Evolutionary conservation across 2,113 vertebrate genomes (phyloP).

Genomic region (Melanostigma gelatinosum): DNA sequence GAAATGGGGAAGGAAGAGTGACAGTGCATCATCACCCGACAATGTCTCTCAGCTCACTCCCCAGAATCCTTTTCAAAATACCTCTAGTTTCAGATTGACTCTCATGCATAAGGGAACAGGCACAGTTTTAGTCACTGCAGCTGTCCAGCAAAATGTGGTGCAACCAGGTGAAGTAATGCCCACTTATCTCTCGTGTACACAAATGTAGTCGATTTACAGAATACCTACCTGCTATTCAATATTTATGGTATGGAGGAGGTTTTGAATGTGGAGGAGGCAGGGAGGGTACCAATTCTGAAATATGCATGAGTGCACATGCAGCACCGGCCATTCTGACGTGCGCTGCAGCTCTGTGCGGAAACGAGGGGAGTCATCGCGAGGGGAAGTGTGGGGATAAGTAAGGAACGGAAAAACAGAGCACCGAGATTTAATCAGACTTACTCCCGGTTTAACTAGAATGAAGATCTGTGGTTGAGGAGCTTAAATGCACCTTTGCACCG

Average conservation of each 20-base stretch:
- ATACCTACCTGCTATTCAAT: conserved; percentile 66
- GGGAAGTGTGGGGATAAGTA: background rate
- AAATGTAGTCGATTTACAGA: conserved; percentile 69
- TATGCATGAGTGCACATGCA: conserved; percentile 67
- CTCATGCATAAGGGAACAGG: conserved; percentile 52
- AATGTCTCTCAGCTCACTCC: conserved; percentile 32
- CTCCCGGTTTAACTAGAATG: background rate
- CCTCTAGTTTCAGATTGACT: conserved; percentile 33
- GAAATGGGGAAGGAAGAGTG: conserved; percentile 21
- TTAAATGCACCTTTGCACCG: no score
- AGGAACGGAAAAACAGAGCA: conserved; percentile 4
- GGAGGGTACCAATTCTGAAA: conserved; percentile 48
- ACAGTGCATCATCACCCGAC: conserved; percentile 24
- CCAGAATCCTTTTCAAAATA: conserved; percentile 33
- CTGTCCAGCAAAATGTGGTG: conserved; percentile 55
- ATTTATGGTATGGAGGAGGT: conserved; percentile 65
- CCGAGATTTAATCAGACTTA: conserved; percentile 14
- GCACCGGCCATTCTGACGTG: conserved; percentile 29
- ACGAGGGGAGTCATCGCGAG: conserved; percentile 13
- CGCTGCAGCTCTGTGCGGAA: conserved; percentile 22
- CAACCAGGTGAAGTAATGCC: conserved; percentile 53
- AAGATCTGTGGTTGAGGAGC: background rate
- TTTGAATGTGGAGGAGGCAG: conserved; percentile 37
- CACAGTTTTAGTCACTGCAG: conserved; percentile 50
- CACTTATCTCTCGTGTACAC: conserved; percentile 73